Evolutionary conservation across 2,888 invertebrate species (phyloP).

Genomic region (Scaptomyza cyrtandrae): DNA sequence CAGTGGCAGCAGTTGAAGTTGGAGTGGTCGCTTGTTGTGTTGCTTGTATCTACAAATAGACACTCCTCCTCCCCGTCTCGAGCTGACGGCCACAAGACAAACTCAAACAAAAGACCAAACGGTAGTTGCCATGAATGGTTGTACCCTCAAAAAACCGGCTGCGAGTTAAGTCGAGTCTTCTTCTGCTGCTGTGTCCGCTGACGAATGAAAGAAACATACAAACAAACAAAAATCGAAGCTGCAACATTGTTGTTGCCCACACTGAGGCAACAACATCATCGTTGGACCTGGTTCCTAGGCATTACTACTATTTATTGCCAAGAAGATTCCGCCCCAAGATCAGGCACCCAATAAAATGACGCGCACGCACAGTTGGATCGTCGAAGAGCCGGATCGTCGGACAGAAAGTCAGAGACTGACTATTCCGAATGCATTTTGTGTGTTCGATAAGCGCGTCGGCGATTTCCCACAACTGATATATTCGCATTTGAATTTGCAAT

Average conservation of each 20-base stretch:
- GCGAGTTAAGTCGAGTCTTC: slow-evolving; percentile 22
- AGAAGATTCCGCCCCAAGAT: slow-evolving; percentile 17
- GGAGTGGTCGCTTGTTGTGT: slow-evolving; percentile 58
- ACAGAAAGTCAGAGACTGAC: slow-evolving; percentile 32
- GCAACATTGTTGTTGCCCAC: slow-evolving; percentile 66
- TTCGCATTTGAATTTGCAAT: slow-evolving; percentile 65
- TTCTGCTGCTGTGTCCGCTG: slow-evolving; percentile 26
- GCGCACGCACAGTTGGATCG: slow-evolving; percentile 25
- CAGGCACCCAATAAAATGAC: slow-evolving; percentile 45
- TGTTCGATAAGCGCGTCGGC: slow-evolving; percentile 62
- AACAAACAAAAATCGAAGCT: slow-evolving; percentile 17
- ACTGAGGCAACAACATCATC: slow-evolving; percentile 29
- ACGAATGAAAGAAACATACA: slow-evolving; percentile 11
- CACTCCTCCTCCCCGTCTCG: slow-evolving; percentile 33
- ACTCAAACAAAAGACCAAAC: slow-evolving; percentile 79
- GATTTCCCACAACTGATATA: slow-evolving; percentile 72
- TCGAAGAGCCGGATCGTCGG: slow-evolving; percentile 3
- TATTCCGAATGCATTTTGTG: slow-evolving; percentile 70
- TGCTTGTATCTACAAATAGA: slow-evolving; percentile 78
- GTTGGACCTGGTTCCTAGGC: slow-evolving; percentile 25
- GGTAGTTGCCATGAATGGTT: slow-evolving; percentile 78
- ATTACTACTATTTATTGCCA: slow-evolving; percentile 49
- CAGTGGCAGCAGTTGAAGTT: slow-evolving; percentile 41
- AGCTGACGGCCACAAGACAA: slow-evolving; percentile 75
- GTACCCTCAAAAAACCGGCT: slow-evolving; percentile 58